These are phyloP conservation scores for Nematostella vectensis DNA, from an alignment of 92 coral and sea anemone genomes.

Conservation along the genomic window DNA sequence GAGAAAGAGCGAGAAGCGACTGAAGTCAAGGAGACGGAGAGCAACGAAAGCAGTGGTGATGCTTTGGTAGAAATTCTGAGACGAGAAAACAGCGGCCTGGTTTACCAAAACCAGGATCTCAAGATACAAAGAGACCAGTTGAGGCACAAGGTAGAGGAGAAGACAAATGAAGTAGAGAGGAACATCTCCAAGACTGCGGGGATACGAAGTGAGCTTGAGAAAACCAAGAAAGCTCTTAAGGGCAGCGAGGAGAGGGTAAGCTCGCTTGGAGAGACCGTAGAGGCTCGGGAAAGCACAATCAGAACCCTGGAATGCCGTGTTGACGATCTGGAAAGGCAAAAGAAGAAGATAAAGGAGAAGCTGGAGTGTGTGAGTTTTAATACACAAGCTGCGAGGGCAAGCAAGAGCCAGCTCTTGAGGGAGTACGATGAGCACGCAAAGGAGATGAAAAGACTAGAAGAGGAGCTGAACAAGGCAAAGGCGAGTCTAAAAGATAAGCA, in stretches of 20 bases:
- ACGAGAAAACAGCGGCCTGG: slow-evolving; percentile 70
- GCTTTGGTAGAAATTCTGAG: slow-evolving; percentile 59
- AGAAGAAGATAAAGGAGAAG: slow-evolving; percentile 5
- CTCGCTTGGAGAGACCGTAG: slow-evolving; percentile 6
- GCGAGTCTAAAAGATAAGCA: slow-evolving; percentile 25
- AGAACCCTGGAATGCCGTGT: not conserved
- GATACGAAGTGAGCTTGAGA: slow-evolving; percentile 39
- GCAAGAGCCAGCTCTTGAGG: not conserved
- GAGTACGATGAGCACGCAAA: slow-evolving; percentile 11
- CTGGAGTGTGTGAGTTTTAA: slow-evolving; percentile 6
- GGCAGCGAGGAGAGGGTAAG: slow-evolving; percentile 18
- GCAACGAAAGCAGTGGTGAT: slow-evolving; percentile 6
- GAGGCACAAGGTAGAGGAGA: slow-evolving; percentile 63
- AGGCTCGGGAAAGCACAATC: slow-evolving; percentile 3
- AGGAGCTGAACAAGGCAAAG: slow-evolving; percentile 17
- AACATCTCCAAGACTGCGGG: slow-evolving; percentile 34
- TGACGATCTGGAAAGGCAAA: slow-evolving; percentile 1
- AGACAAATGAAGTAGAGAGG: slow-evolving; percentile 58
- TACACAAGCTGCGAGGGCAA: slow-evolving; percentile 8
- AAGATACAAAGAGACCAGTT: slow-evolving; percentile 60
- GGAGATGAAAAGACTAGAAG: slow-evolving; percentile 36
- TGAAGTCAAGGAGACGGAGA: slow-evolving; percentile 3
- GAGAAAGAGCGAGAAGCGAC: slow-evolving; percentile 16
- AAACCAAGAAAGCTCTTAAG: slow-evolving; percentile 17
- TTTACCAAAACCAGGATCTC: slow-evolving; percentile 61